These are phyloP conservation scores for Anguilla anguilla DNA, from an alignment of 2,797 vertebrate species.

Conservation along the genomic window DNA sequence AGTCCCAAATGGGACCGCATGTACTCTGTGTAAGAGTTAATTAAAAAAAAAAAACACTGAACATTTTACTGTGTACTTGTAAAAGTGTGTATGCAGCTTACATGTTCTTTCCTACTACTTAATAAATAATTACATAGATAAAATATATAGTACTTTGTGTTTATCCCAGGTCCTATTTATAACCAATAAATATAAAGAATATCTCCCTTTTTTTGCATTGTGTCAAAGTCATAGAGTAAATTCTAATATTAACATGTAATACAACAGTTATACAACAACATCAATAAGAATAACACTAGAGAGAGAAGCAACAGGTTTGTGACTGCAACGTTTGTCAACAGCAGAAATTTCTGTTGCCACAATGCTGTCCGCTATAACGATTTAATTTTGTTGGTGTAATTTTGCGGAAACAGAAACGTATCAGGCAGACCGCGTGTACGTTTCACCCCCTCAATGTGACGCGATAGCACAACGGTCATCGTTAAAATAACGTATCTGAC, in stretches of 20 bases:
- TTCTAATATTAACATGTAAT: slow-evolving; percentile 60
- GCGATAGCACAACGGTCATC: background rate
- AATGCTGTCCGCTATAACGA: slow-evolving; percentile 44
- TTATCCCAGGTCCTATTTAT: slow-evolving; percentile 51
- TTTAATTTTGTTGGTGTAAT: background rate
- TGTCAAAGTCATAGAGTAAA: slow-evolving; percentile 63
- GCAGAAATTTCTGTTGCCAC: slow-evolving; percentile 54
- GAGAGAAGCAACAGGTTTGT: slow-evolving; percentile 63
- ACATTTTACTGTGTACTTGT: background rate
- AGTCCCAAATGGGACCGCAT: too few relatives aligned
- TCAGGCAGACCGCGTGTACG: background rate
- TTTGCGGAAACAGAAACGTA: background rate
- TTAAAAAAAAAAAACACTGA: slow-evolving; percentile 1
- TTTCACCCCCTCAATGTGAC: slow-evolving; percentile 18
- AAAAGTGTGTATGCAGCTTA: slow-evolving; percentile 41
- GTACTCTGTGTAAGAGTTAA: too few relatives aligned
- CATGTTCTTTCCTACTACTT: slow-evolving; percentile 38
- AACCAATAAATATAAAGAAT: slow-evolving; percentile 64
- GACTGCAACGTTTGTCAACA: slow-evolving; percentile 50
- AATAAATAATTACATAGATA: slow-evolving; percentile 68
- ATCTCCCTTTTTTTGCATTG: slow-evolving; percentile 49
- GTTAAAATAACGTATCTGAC: slow-evolving; percentile 47
- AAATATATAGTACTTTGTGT: slow-evolving; percentile 32
- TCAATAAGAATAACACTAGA: slow-evolving; percentile 51
- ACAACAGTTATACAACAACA: slow-evolving; percentile 64